A percentile compares a stretch with the other conserved stretches of the same genome.
Evolutionary conservation across 1,140 invertebrate genomes (phyloP).

Genomic region (Eriocheir sinensis): DNA sequence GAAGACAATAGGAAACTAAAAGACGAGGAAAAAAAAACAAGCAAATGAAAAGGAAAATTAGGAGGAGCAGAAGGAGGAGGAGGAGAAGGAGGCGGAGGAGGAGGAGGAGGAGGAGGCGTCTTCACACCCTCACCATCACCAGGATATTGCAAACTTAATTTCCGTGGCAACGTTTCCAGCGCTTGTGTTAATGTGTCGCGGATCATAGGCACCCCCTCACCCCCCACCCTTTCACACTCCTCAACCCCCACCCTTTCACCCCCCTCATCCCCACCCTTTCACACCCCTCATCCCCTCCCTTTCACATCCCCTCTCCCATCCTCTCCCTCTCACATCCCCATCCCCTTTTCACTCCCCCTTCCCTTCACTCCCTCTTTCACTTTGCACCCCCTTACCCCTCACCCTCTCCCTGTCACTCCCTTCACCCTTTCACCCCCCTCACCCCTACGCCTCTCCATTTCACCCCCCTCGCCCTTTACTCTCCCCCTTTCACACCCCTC

Average conservation of each 20-base stretch:
- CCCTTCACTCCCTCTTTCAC: no score
- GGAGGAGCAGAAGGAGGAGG: not conserved
- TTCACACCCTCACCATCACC: not conserved
- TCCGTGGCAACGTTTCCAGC: not conserved
- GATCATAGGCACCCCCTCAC: not conserved
- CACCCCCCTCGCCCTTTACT: not conserved
- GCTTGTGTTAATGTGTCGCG: not conserved
- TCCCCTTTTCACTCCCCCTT: no score
- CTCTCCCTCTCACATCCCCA: not conserved
- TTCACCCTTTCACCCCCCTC: not conserved
- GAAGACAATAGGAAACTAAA: not conserved
- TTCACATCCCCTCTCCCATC: no score
- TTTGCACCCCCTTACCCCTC: not conserved
- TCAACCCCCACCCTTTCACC: not conserved
- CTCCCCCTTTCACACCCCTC: not conserved
- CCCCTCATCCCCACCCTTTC: not conserved
- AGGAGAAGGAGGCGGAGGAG: not conserved
- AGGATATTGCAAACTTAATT: conserved; percentile 15
- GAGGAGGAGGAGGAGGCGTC: not conserved
- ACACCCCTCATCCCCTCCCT: not conserved
- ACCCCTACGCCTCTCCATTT: not conserved
- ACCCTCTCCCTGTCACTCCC: not conserved
- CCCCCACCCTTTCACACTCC: not conserved
- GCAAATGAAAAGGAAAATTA: not conserved
- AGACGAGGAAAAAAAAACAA: not conserved